These are phyloP conservation scores for Sebastes schlegelii DNA, from an alignment of 2,113 vertebrate species.

Conservation along the genomic window DNA sequence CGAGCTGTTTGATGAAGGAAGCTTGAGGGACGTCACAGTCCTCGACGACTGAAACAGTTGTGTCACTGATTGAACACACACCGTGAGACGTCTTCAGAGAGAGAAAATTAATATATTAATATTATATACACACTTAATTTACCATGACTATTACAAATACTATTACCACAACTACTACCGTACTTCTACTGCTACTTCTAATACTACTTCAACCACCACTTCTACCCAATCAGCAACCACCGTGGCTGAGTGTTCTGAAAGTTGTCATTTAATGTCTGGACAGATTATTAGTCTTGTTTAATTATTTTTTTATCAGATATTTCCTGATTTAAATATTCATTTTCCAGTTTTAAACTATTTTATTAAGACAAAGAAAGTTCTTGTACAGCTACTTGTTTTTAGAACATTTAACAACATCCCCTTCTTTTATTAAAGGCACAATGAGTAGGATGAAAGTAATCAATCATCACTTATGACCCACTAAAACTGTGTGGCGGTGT, in stretches of 20 bases:
- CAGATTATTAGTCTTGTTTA: not conserved
- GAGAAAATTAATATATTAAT: constrained; percentile 6
- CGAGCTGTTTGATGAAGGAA: constrained; percentile 81
- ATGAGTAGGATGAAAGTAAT: too few species aligned
- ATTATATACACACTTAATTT: not conserved
- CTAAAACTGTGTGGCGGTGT: not conserved
- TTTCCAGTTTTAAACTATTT: not conserved
- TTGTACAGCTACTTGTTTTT: not conserved
- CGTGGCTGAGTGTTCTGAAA: not conserved
- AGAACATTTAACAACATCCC: not conserved
- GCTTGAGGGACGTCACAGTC: constrained; percentile 81
- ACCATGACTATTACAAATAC: not conserved
- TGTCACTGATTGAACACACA: constrained; percentile 83
- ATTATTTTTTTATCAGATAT: not conserved
- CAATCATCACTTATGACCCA: too few species aligned
- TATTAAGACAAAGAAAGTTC: not conserved
- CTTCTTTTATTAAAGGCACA: not conserved
- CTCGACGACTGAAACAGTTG: constrained; percentile 63
- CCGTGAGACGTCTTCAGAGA: constrained; percentile 86
- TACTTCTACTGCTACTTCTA: not conserved
- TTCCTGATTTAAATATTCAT: not conserved
- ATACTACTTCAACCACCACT: not conserved
- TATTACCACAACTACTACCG: not conserved
- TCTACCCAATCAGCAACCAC: not conserved
- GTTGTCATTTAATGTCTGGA: not conserved